phyloP scores from a whole-genome alignment of 2,797 vertebrate species.

The Sparidentex hasta region DNA sequence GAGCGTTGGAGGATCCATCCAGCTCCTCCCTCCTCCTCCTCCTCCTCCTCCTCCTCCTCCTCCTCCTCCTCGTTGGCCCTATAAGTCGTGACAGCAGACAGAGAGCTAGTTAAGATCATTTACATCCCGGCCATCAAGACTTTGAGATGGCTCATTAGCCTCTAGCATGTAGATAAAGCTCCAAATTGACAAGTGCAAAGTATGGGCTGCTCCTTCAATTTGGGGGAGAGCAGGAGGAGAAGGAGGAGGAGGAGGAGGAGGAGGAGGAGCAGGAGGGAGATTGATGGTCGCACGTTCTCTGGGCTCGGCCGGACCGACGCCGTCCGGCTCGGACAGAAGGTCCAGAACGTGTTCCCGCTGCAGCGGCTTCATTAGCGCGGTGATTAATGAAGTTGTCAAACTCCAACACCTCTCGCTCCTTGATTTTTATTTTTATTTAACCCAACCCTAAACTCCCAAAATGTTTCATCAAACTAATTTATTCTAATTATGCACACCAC shows the following conservation, averaged over 20 bases:
- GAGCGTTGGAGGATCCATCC: background rate
- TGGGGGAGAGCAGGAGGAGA: conserved; percentile 59
- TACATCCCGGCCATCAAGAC: conserved; percentile 62
- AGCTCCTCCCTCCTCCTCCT: background rate
- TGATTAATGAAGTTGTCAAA: conserved; percentile 96
- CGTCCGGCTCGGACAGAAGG: conserved; percentile 41
- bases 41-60: too few species aligned
- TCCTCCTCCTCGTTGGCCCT: background rate
- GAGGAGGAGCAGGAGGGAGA: too few species aligned
- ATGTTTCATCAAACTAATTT: conserved; percentile 92
- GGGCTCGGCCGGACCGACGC: conserved; percentile 57
- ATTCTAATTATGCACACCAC: conserved; percentile 91
- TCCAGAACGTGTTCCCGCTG: conserved; percentile 85
- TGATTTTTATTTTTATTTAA: conserved; percentile 63
- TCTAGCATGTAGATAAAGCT: conserved; percentile 72
- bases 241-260: conserved; percentile 65
- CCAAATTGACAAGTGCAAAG: conserved; percentile 87
- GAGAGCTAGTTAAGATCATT: conserved; percentile 69
- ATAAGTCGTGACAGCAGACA: conserved; percentile 52
- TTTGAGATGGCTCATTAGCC: conserved; percentile 73
- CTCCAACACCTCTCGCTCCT: conserved; percentile 83
- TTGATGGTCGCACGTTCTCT: conserved; percentile 79
- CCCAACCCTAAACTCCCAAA: conserved; percentile 70
- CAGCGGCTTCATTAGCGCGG: conserved; percentile 90
- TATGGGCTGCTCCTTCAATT: conserved; percentile 81